Evolutionary conservation across 2,888 invertebrate species (phyloP).

Genomic region (Elgonia sp.): DNA sequence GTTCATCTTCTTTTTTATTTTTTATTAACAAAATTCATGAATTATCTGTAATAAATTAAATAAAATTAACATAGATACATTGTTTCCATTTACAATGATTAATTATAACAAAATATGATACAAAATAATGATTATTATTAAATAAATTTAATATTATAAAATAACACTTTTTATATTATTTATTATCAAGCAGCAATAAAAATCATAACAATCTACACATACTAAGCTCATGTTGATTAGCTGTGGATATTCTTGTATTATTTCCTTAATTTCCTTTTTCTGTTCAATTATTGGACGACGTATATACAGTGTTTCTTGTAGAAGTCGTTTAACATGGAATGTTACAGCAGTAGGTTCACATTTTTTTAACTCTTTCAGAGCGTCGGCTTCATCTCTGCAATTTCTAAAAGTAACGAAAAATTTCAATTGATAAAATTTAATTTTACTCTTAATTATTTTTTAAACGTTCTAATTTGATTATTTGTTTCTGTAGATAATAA

Average conservation of each 20-base stretch:
- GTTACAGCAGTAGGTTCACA: conserved; percentile 8
- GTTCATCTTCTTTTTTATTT: conserved; percentile 10
- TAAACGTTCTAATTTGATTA: no score
- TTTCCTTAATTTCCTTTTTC: conserved; percentile 11
- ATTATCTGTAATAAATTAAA: conserved; percentile 45
- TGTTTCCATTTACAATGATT: no score
- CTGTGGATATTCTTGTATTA: conserved; percentile 48
- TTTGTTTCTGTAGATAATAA: no score
- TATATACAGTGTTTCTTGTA: conserved; percentile 19
- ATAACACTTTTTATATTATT: neutral
- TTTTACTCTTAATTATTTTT: no score
- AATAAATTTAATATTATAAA: conserved; percentile 4
- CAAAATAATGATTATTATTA: neutral
- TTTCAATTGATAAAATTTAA: neutral
- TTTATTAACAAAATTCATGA: conserved; percentile 48
- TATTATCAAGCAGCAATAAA: neutral
- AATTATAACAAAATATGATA: neutral
- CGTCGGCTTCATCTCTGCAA: conserved; percentile 9
- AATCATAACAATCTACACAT: neutral
- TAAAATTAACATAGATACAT: neutral
- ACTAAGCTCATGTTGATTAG: conserved; percentile 22
- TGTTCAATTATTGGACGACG: conserved; percentile 15
- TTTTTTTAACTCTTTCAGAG: conserved; percentile 28
- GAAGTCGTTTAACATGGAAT: conserved; percentile 19
- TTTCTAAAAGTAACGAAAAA: neutral